phyloP scores from a whole-genome alignment of 2,113 vertebrate genomes.

The Eleginops maclovinus region DNA sequence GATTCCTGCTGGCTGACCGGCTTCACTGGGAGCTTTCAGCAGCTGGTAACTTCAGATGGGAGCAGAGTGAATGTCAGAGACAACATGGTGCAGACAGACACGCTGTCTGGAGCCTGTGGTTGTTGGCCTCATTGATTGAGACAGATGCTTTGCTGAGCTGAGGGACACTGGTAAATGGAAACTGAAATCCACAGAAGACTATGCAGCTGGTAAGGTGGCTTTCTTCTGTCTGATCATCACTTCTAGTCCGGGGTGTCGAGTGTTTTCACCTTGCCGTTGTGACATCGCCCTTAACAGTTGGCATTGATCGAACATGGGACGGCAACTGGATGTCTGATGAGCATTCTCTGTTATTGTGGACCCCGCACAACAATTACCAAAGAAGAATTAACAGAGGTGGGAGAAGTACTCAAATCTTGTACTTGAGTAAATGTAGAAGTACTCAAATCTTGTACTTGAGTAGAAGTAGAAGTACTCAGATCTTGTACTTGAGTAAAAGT shows the following conservation, averaged over 20 bases:
- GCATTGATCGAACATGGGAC: conserved; percentile 10
- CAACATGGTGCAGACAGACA: conserved; percentile 76
- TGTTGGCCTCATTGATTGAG: conserved; percentile 81
- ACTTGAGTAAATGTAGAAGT: no score
- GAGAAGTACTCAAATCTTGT: no score
- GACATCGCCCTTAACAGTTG: conserved; percentile 30
- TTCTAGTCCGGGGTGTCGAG: conserved; percentile 40
- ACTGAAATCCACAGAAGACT: conserved; percentile 53
- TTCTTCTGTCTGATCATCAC: conserved; percentile 52
- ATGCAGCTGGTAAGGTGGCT: conserved; percentile 19
- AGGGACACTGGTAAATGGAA: conserved; percentile 76
- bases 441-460: no score
- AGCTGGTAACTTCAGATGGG: conserved; percentile 74
- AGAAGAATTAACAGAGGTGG: no score
- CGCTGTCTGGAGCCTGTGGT: conserved; percentile 83
- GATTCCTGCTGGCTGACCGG: conserved; percentile 62
- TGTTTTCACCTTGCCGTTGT: conserved; percentile 52
- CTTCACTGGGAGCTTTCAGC: conserved; percentile 75
- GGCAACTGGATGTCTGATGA: conserved; percentile 29
- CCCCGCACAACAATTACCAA: not conserved
- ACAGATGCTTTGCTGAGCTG: conserved; percentile 78
- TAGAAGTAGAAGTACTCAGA: no score
- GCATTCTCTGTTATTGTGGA: not conserved
- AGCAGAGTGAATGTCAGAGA: conserved; percentile 71
- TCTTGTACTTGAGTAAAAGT: no score